A percentile compares a stretch with the other conserved stretches of the same genome.
Evolutionary conservation across 2,113 vertebrate genomes (phyloP).

Genomic region (Tauraco erythrolophus): DNA sequence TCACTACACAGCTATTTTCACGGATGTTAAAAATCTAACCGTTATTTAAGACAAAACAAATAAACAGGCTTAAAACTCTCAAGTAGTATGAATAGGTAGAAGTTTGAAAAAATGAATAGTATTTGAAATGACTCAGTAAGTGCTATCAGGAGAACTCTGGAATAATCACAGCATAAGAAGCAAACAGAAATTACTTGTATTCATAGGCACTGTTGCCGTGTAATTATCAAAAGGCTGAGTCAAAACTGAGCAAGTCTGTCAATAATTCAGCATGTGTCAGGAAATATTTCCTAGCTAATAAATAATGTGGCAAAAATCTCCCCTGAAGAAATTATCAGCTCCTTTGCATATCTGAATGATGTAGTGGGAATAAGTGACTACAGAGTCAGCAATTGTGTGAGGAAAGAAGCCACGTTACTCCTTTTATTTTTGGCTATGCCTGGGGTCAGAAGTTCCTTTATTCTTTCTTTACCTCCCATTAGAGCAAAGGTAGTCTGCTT

Average conservation of each 20-base stretch:
- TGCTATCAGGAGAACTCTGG: background rate
- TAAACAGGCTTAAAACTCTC: background rate
- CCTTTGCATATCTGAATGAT: background rate
- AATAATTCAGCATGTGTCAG: constrained; percentile 21
- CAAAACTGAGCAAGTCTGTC: constrained; percentile 4
- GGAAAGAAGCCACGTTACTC: background rate
- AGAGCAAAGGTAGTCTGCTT: constrained; percentile 37
- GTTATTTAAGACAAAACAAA: constrained; percentile 16
- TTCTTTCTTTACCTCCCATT: constrained; percentile 47
- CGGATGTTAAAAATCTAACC: background rate
- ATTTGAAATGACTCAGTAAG: constrained; percentile 6
- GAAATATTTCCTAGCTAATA: constrained; percentile 19
- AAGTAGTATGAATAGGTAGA: constrained; percentile 14
- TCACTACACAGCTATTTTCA: background rate
- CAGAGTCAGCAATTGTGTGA: constrained; percentile 38
- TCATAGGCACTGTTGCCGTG: constrained; percentile 44
- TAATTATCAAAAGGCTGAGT: constrained; percentile 51
- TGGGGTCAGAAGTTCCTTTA: constrained; percentile 57
- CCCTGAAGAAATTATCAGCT: constrained; percentile 40
- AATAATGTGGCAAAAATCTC: constrained; percentile 30
- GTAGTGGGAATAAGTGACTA: background rate
- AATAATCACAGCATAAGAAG: constrained; percentile 17
- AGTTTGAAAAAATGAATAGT: background rate
- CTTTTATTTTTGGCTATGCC: constrained; percentile 59
- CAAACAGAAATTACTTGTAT: constrained; percentile 37